phyloP scores from a whole-genome alignment of 2,113 vertebrate species.

The Erpornis zantholeuca region DNA sequence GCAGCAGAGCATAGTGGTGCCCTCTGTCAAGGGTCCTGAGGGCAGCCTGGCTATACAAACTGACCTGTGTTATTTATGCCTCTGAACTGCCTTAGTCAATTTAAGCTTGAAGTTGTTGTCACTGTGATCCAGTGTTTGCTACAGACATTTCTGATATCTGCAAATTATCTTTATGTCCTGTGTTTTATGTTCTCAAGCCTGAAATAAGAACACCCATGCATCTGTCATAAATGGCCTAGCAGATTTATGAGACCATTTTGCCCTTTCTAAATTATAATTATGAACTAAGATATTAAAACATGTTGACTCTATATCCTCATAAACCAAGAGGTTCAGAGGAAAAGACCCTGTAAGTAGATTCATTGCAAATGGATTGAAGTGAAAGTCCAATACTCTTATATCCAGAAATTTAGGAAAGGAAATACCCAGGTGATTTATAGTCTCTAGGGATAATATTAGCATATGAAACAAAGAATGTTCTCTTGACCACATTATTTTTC shows the following conservation, averaged over 20 bases:
- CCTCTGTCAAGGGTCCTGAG: neutral
- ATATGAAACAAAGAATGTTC: neutral
- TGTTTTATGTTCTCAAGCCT: neutral
- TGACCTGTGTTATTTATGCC: neutral
- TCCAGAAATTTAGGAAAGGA: neutral
- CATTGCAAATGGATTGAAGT: neutral
- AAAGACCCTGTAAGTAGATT: neutral
- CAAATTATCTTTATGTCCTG: neutral
- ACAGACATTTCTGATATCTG: neutral
- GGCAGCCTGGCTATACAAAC: neutral
- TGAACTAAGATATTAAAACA: neutral
- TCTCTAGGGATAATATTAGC: neutral
- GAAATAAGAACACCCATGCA: neutral
- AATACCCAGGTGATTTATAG: neutral
- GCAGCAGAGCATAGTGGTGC: neutral
- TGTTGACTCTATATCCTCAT: neutral
- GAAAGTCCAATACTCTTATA: neutral
- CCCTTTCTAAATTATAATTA: neutral
- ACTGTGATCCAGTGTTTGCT: neutral
- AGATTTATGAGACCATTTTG: neutral
- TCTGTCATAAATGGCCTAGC: neutral
- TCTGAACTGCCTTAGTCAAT: neutral
- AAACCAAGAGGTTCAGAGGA: neutral
- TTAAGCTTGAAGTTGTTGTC: neutral
- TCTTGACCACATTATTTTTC: neutral